Base-by-base conservation (phyloP, 1,140 invertebrate genomes). In the Limonius californicus region DNA sequence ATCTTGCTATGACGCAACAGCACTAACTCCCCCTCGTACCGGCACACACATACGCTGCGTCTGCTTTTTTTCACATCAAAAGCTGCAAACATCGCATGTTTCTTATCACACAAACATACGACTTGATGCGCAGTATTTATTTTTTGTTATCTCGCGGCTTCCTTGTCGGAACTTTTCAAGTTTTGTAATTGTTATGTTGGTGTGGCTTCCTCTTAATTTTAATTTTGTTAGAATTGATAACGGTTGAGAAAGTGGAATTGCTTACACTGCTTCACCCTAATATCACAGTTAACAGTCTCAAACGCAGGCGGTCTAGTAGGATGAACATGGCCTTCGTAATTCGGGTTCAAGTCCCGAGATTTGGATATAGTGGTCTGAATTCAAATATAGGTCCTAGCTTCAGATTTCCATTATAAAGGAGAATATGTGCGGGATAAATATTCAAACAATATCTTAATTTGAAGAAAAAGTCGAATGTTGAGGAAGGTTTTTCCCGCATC, bases 121-220 rank as follows among this genome's bases (percentile, higher is more conserved):
- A 21, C 20, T 50, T 18, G 45, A 50, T 50, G 45, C 45, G 45
- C 45, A 50, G 16, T 50, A 50, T 39, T 39, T 45, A 45, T 18
- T 4, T 50, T 50, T 50, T 19, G 15, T 50, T 18, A 50, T 50
- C 15, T 7, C n/a, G 16, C 16, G 16, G 45, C n/a, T 50, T 50
- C 45, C 45, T 50, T 50, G 45, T 50, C 45, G 45, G 45, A 50
- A 50, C 15, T 1, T 50, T 50, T 50, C 4, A 50, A 19, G 45
- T 50, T 50, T 21, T 18, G 16, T 50, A 50, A 50, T 50, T 50
- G 45, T 50, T 50, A 50, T 50, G 45, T 11, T 50, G 15, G 16
- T 50, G 45, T 14, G 45, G 45, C 12, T 50, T 50, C 45, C 45
- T 50, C 19, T 50, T 18, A 50, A 19, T 19, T 50, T 50, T 50